Conservation (phyloP, 2,797 vertebrate genomes). For the Gymnodraco acuticeps region DNA sequence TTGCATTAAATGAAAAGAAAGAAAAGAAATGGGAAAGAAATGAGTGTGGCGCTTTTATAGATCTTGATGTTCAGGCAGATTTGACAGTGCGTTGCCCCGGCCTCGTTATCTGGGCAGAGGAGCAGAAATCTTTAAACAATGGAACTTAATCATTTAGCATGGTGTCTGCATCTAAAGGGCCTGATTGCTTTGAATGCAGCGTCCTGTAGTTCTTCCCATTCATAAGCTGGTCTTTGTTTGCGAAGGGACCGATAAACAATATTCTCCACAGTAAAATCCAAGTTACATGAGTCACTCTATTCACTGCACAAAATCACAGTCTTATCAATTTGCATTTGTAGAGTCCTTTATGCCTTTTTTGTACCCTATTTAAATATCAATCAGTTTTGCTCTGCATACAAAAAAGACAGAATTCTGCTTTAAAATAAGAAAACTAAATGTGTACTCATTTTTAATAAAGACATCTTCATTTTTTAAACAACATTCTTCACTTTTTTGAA, state of each 20-base stretch:
- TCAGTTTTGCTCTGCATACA: constrained; percentile 1
- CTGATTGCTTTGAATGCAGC: constrained; percentile 64
- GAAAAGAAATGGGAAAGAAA: constrained; percentile 28
- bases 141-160: constrained; percentile 62
- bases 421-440: no score
- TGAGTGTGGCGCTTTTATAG: constrained; percentile 4
- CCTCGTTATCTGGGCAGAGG: constrained; percentile 54
- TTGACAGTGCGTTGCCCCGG: constrained; percentile 36
- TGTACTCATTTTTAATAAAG: no score
- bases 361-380: constrained; percentile 2
- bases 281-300: constrained; percentile 32
- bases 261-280: constrained; percentile 27
- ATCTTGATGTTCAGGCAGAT: constrained; percentile 31
- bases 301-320: constrained; percentile 34
- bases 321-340: constrained; percentile 36
- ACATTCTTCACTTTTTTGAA: no score
- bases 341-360: constrained; percentile 24
- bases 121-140: constrained; percentile 53
- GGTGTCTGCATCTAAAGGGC: constrained; percentile 60
- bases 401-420: no score
- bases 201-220: constrained; percentile 47
- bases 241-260: constrained; percentile 32
- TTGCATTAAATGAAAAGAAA: constrained; percentile 22
- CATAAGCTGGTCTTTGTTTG: constrained; percentile 30
- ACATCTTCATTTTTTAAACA: no score